phyloP scores from a whole-genome alignment of 2,113 vertebrate species.

The Cyprinus carpio region DNA sequence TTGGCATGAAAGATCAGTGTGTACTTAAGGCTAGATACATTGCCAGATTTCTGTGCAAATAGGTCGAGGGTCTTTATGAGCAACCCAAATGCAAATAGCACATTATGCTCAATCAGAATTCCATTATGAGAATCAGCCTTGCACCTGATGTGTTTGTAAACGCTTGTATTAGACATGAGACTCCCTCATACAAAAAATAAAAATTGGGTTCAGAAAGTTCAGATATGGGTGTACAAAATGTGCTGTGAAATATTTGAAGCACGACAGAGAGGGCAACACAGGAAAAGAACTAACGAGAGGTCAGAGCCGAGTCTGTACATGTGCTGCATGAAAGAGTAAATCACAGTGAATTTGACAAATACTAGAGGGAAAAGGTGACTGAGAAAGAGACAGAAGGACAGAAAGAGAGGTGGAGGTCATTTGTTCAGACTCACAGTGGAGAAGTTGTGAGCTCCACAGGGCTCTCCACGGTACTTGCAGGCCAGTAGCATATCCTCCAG shows the following conservation, averaged over 20 bases:
- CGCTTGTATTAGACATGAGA: not conserved
- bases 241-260: conserved; percentile 8
- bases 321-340: not conserved
- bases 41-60: not conserved
- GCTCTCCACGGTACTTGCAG: conserved; percentile 95
- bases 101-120: conserved; percentile 23
- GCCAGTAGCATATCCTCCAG: conserved; percentile 97
- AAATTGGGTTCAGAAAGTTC: conserved; percentile 2
- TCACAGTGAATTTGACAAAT: not conserved
- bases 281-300: conserved; percentile 19
- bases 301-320: not conserved
- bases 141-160: conserved; percentile 31
- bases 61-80: conserved; percentile 9
- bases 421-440: conserved; percentile 89
- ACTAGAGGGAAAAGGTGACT: not conserved
- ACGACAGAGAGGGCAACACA: not conserved
- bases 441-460: conserved; percentile 96
- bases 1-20: not conserved
- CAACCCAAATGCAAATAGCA: conserved; percentile 20
- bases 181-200: not conserved
- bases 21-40: not conserved
- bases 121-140: conserved; percentile 14
- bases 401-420: not conserved
- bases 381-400: not conserved
- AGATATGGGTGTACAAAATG: not conserved